A percentile compares a stretch with the other conserved stretches of the same genome.
Evolutionary conservation across 2,113 vertebrate genomes (phyloP).

Genomic region (Synchiropus splendidus): DNA sequence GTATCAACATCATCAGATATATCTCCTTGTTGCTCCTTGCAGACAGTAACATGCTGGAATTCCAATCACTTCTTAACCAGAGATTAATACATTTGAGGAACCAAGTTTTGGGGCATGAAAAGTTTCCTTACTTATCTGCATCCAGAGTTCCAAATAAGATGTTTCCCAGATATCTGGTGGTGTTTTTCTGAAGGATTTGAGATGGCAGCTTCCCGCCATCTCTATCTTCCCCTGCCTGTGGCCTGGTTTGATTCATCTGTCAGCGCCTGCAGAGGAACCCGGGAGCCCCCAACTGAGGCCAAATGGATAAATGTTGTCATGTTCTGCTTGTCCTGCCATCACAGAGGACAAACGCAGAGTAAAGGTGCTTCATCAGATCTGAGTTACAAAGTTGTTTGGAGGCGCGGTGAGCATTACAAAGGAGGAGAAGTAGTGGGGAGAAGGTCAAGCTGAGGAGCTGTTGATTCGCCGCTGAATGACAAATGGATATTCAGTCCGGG

Average conservation of each 20-base stretch:
- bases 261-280: constrained; percentile 40
- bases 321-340: constrained; percentile 27
- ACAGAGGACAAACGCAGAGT: constrained; percentile 6
- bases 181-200: constrained; percentile 25
- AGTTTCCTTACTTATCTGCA: too few species aligned
- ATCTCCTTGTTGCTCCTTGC: too few species aligned
- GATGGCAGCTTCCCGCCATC: constrained; percentile 12
- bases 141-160: too few species aligned
- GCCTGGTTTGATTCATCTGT: constrained; percentile 63
- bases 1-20: too few species aligned
- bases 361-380: background rate
- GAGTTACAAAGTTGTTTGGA: constrained; percentile 11
- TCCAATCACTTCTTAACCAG: too few species aligned
- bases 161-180: too few species aligned
- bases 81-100: too few species aligned
- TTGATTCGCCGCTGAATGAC: constrained; percentile 46
- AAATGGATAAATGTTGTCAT: constrained; percentile 54
- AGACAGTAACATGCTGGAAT: too few species aligned
- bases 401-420: background rate
- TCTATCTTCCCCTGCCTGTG: constrained; percentile 31
- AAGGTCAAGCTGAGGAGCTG: constrained; percentile 38
- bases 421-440: constrained; percentile 23
- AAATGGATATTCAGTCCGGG: constrained; percentile 35
- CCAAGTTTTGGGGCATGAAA: too few species aligned
- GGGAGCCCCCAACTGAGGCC: constrained; percentile 38